Base-by-base conservation (phyloP, 2,888 invertebrate genomes). In the Lydus trimaculatus region DNA sequence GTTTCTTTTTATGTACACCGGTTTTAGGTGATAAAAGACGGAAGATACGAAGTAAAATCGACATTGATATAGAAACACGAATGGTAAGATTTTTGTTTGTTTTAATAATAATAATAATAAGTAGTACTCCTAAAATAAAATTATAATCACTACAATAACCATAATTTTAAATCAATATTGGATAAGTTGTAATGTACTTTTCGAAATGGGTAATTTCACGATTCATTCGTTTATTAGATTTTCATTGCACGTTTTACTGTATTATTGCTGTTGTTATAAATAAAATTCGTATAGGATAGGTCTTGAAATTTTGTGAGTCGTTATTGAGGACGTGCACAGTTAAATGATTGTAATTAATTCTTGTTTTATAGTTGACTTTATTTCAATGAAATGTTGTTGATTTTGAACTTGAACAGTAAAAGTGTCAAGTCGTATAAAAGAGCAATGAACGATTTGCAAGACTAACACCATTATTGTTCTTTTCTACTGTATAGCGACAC, bases 21-120 rank as follows among this genome's bases (percentile, higher is more conserved):
- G 91, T 94, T 69, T 89, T 95, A 79, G 91, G 93, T 76, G 90
- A 91, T 76, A 90, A 90, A 82, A 88, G 91, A 80, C 88, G 89
- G 82, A 90, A 88, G 79, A 89, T 92, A 79, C 89, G 89, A 80
- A 91, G 89, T 80, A 90, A 89, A 83, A 88, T 92, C 73, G 91
- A 92, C 83, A 91, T 94, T 77, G 95, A 95, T 84, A 96, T 96
- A 81, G 96, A 96, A 87, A 95, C 94, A 71, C 89, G 92, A 86
- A 90, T 94, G 89, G 96, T 96, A 87, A 92, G 94, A 90, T n/a
- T 28, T 28, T 2, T 3, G 2, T 28, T 28, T 28, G 2, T 4
- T 3, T 3, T 28, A 28, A 28, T 28, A 28, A 3, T 28, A 28
- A 28, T 28, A 28, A 28, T 28, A n/a, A n/a, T n/a, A n/a, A n/a